These are phyloP conservation scores for Coptodon rendalli DNA, from an alignment of 2,113 vertebrate species.

Conservation along the genomic window DNA sequence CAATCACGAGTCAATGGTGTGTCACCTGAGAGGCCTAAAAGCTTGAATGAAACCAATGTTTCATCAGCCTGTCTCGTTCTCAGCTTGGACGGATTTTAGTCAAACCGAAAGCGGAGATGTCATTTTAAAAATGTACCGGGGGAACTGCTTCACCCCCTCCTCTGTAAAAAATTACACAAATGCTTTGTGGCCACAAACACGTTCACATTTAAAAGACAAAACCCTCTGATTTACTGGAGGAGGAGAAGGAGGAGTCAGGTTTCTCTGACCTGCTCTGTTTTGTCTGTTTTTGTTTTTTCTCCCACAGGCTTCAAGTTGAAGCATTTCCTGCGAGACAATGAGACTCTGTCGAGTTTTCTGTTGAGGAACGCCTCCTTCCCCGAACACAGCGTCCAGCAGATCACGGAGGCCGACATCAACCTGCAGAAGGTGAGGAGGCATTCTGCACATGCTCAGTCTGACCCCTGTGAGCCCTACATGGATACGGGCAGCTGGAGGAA, in stretches of 20 bases:
- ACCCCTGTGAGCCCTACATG: neutral
- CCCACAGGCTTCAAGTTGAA: conserved; percentile 82
- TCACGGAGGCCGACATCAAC: conserved; percentile 75
- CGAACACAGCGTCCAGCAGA: conserved; percentile 59
- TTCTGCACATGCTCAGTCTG: neutral
- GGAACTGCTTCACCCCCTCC: neutral
- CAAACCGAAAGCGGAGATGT: neutral
- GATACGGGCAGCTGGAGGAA: neutral
- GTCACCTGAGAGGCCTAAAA: neutral
- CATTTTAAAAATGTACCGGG: neutral
- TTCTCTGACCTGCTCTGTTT: neutral
- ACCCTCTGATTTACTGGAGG: neutral
- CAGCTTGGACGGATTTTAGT: neutral
- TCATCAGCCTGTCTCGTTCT: neutral
- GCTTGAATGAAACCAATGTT: neutral
- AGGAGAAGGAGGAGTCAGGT: neutral
- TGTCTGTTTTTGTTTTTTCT: neutral
- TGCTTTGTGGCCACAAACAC: neutral
- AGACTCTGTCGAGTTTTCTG: conserved; percentile 85
- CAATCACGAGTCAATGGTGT: neutral
- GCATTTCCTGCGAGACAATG: conserved; percentile 85
- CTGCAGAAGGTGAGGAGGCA: conserved; percentile 76
- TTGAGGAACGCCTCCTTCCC: conserved; percentile 75
- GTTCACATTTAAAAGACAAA: neutral
- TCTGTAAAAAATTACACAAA: neutral